Conservation (phyloP, 92 coral and sea anemone genomes). For the Zoanthus solanderi region DNA sequence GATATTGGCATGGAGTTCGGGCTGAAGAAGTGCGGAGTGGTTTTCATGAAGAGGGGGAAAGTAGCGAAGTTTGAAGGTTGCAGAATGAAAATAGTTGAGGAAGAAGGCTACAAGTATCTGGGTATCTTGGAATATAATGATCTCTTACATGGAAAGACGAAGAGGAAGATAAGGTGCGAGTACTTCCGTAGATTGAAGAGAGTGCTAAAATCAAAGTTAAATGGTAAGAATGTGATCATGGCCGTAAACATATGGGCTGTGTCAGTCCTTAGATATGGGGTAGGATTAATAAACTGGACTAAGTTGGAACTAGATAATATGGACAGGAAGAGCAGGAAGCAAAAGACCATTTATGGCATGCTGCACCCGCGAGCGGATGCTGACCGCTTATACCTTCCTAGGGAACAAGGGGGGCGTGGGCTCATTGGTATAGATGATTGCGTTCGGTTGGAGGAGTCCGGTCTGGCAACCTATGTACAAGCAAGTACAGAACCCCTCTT, state of each 20-base stretch:
- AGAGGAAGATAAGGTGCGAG: too few relatives aligned
- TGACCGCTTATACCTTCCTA: not conserved
- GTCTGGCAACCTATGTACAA: not conserved
- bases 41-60: conserved; percentile 52
- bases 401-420: too few relatives aligned
- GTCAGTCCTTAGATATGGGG: conserved; percentile 30
- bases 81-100: too few relatives aligned
- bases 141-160: too few relatives aligned
- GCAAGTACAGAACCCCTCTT: too few relatives aligned
- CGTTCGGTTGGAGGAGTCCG: conserved; percentile 9
- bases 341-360: not conserved
- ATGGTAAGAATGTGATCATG: not conserved
- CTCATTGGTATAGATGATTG: conserved; percentile 6
- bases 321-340: conserved; percentile 14
- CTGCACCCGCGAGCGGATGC: not conserved
- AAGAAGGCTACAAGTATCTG: too few relatives aligned
- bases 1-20: conserved; percentile 69
- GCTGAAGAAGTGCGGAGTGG: not conserved
- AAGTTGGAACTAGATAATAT: not conserved
- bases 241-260: conserved; percentile 59
- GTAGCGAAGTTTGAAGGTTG: conserved; percentile 37
- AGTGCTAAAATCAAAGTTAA: too few relatives aligned
- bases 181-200: not conserved
- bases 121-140: not conserved
- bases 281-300: conserved; percentile 31